Evolutionary conservation across 2,797 vertebrate species (phyloP).

Genomic region (Loris lydekkerianus): DNA sequence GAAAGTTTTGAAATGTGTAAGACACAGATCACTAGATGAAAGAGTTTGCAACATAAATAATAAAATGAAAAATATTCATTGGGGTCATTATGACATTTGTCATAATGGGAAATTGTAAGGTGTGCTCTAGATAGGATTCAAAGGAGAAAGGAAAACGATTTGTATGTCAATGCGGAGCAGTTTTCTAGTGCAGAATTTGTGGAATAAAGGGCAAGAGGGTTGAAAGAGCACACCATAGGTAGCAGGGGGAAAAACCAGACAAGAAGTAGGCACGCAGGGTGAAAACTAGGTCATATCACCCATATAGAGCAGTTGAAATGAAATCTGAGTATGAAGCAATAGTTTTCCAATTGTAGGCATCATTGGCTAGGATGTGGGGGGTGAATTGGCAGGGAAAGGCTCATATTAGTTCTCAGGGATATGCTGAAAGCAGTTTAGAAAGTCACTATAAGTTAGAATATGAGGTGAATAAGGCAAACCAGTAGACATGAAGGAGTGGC

Average conservation of each 20-base stretch:
- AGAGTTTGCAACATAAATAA: background rate
- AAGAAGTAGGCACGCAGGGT: background rate
- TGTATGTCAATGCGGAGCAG: background rate
- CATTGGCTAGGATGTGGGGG: background rate
- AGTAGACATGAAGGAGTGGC: background rate
- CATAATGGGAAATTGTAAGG: background rate
- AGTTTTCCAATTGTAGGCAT: conserved; percentile 44
- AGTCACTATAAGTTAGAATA: background rate
- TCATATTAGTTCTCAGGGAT: background rate
- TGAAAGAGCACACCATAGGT: background rate
- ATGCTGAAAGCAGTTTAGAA: conserved; percentile 21
- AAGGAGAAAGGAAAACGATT: background rate
- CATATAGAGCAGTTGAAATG: conserved; percentile 40
- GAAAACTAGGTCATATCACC: background rate
- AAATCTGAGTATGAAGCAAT: conserved; percentile 45
- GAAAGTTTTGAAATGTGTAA: background rate
- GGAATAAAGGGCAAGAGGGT: background rate
- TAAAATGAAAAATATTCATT: conserved; percentile 8
- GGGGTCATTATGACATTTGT: background rate
- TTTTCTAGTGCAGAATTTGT: background rate
- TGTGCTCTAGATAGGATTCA: background rate
- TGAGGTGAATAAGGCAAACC: background rate
- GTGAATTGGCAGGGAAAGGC: background rate
- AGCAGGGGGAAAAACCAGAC: background rate
- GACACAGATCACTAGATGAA: background rate